Base-by-base conservation (phyloP, 2,888 invertebrate genomes). In the Platycheirus albimanus region DNA sequence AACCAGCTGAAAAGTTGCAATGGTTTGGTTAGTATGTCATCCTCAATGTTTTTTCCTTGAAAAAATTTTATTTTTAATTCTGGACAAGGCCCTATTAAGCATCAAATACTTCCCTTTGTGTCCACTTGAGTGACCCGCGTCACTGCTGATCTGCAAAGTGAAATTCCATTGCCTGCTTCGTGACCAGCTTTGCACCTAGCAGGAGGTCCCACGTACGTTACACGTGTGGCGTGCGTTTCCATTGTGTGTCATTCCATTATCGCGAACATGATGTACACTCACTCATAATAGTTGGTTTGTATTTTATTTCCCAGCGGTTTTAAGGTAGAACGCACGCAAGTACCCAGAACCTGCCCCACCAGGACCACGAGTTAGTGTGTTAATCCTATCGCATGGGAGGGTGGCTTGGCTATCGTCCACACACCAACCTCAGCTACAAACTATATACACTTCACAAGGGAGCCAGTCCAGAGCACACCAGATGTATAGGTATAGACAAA, bases 241-340 rank as follows among this genome's bases (percentile, higher is more conserved):
- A 61, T 72, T 77, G 66, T 81, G 47, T 81, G 77, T 72, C 77
- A 72, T 72, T 77, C 51, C 20, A 56, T 69, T 77, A 83, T 83
- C 83, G 83, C 72, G 20, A 78, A 83, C 83, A 83, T 83, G 72
- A 72, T 78, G 83, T 83, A 77, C 67, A 67, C 72, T 72, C 67
- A 67, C 72, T 72, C 77, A 64, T 77, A 77, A 83, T 64, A 69
- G 77, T 78, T 83, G 63, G 71, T 71, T 83, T 83, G 72, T 83
- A 69, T 77, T 81, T 77, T 67, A 72, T 72, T 83, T 83, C 77
- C 77, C 77, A 77, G 49, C 17, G 72, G 77, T 38, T 64, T 77
- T 67, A 20, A 56, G 28, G 13, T 51, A 28, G 63, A 72, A 41
- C 28, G 63, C 83, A 77, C 77, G 83, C 81, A 72, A 52, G 43